phyloP scores from a whole-genome alignment of 2,888 invertebrate species.

The Frankliniella intonsa region DNA sequence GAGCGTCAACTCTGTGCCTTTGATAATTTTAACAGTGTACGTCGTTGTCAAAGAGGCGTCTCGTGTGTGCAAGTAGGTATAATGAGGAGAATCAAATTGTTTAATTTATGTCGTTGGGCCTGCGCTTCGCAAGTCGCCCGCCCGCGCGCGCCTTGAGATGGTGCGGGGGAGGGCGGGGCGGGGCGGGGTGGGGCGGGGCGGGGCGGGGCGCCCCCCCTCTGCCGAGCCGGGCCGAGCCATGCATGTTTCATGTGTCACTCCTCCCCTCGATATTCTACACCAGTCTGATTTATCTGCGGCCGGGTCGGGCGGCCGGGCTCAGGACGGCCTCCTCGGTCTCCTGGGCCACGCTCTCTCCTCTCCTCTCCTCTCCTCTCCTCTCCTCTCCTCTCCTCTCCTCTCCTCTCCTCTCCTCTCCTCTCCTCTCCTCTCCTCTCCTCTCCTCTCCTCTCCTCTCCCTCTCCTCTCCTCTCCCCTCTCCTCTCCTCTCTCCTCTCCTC shows the following conservation, averaged over 20 bases:
- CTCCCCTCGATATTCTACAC: not conserved
- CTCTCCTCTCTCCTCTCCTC: no score
- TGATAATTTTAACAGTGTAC: no score
- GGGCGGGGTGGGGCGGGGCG: not conserved
- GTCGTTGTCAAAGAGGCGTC: no score
- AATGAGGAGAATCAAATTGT: constrained; percentile 12
- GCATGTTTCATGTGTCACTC: constrained; percentile 1
- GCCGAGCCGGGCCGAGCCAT: not conserved
- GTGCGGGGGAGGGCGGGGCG: not conserved
- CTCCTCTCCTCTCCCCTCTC: no score
- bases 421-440: no score
- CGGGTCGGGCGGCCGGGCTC: not conserved
- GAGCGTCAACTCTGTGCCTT: no score
- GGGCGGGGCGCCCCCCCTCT: not conserved
- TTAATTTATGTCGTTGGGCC: constrained; percentile 26
- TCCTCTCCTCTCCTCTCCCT: no score
- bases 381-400: constrained; percentile 6
- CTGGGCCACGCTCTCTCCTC: not conserved
- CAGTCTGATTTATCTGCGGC: constrained; percentile 2
- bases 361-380: not conserved
- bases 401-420: no score
- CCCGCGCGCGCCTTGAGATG: constrained; percentile 30
- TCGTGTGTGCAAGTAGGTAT: not conserved
- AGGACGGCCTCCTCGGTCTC: not conserved
- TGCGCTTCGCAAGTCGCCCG: constrained; percentile 32